phyloP scores from a whole-genome alignment of 2,797 vertebrate species.

The Danio tinwini region DNA sequence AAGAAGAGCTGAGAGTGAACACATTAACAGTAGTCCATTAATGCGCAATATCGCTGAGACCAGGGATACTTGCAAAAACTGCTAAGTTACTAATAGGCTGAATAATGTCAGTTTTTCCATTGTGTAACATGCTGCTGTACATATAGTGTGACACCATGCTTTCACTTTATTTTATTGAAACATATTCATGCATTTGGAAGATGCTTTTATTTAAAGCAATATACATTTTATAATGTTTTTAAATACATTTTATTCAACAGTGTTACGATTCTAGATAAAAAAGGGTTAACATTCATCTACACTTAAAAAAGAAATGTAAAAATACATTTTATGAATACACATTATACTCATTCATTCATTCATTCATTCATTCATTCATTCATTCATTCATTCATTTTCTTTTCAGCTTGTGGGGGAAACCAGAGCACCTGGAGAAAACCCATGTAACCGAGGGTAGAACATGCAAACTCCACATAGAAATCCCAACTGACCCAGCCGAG shows the following conservation, averaged over 20 bases:
- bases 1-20: constrained; percentile 18
- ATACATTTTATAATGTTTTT: background rate
- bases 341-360: too few relatives aligned
- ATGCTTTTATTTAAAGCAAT: background rate
- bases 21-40: constrained; percentile 1
- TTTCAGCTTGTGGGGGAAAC: too few relatives aligned
- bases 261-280: background rate
- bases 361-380: too few relatives aligned
- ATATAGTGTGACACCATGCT: background rate
- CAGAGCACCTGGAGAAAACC: too few relatives aligned
- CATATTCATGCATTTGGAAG: background rate
- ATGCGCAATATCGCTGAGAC: background rate
- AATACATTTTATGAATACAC: too few relatives aligned
- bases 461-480: too few relatives aligned
- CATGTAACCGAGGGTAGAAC: too few relatives aligned
- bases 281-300: too few relatives aligned
- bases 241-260: background rate
- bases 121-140: background rate
- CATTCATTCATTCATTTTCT: too few relatives aligned
- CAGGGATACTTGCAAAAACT: background rate
- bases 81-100: background rate
- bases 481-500: too few relatives aligned
- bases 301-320: too few relatives aligned
- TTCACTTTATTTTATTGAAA: background rate
- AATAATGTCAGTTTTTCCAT: background rate